Evolutionary conservation across 2,113 vertebrate species (phyloP).

Genomic region (Gavia stellata): DNA sequence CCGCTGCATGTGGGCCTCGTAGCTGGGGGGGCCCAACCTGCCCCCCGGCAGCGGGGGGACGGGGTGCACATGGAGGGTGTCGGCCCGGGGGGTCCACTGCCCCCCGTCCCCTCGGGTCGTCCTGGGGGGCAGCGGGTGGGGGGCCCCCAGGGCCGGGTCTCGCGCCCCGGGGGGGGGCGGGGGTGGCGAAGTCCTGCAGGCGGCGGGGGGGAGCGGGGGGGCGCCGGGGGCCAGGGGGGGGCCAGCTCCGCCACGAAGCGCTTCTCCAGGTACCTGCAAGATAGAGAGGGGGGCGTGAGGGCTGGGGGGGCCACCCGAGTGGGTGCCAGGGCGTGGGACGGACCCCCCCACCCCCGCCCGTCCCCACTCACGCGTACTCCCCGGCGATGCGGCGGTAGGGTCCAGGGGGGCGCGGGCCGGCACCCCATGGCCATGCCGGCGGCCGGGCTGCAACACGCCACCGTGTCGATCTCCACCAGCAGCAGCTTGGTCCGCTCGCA

Average conservation of each 20-base stretch:
- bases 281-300: background rate
- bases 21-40: conserved; percentile 53
- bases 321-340: background rate
- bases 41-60: background rate
- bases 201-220: background rate
- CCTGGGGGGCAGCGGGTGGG: background rate
- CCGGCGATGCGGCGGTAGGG: conserved; percentile 27
- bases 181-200: background rate
- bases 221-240: conserved; percentile 32
- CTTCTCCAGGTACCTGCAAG: conserved; percentile 36
- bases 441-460: conserved; percentile 26
- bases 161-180: background rate
- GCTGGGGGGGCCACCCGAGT: background rate
- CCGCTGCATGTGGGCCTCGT: conserved; percentile 70
- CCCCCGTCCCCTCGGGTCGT: background rate
- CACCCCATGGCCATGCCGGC: background rate
- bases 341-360: background rate
- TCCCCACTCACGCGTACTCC: conserved; percentile 48
- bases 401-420: background rate
- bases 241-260: background rate
- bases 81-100: background rate
- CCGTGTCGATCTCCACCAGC: conserved; percentile 44
- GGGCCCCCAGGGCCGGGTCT: background rate
- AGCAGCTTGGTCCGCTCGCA: conserved; percentile 22
- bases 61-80: background rate